Evolutionary conservation across 2,888 invertebrate species (phyloP).

Genomic region (Lasioglossum malachurum): DNA sequence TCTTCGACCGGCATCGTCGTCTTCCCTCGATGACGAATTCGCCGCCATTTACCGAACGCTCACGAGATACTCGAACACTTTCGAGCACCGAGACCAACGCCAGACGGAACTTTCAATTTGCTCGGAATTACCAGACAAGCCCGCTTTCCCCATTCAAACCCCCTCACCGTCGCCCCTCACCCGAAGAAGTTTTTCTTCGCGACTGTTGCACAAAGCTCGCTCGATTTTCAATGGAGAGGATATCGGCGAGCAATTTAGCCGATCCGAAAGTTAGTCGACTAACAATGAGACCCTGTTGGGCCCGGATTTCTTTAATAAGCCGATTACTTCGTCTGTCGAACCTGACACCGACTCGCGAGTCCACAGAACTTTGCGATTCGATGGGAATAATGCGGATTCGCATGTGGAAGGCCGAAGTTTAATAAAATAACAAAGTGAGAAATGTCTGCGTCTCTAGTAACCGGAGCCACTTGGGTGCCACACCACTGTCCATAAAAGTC

Average conservation of each 20-base stretch:
- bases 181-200: background rate
- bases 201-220: background rate
- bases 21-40: constrained; percentile 59
- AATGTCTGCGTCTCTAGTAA: no score
- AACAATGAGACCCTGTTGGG: background rate
- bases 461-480: no score
- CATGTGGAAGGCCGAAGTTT: no score
- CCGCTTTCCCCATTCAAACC: background rate
- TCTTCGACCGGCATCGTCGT: constrained; percentile 6
- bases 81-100: background rate
- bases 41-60: constrained; percentile 57
- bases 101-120: constrained; percentile 18
- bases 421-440: no score
- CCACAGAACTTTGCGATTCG: background rate
- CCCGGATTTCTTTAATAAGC: background rate
- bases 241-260: background rate
- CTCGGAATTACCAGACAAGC: constrained; percentile 11
- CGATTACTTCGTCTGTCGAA: background rate
- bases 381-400: no score
- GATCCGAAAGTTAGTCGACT: background rate
- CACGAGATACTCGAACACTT: background rate
- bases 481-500: no score
- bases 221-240: background rate
- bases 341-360: background rate
- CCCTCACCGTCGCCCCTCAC: background rate